Conservation (phyloP, 2,113 vertebrate genomes). For the Vidua macroura region DNA sequence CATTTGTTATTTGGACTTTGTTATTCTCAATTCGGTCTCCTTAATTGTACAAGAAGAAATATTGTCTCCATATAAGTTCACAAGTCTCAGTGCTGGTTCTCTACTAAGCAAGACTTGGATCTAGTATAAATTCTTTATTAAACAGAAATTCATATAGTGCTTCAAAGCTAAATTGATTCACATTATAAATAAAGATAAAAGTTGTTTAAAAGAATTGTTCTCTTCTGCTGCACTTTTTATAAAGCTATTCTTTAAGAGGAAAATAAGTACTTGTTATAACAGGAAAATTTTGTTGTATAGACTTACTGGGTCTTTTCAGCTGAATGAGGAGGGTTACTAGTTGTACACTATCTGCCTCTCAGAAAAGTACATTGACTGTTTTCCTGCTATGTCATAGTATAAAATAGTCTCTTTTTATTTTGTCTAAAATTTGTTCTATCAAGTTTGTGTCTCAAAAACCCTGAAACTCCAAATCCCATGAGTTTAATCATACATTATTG, state of each 20-base stretch:
- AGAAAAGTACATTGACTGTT: not conserved
- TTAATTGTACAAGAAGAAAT: not conserved
- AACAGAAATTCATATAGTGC: not conserved
- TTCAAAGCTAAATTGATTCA: not conserved
- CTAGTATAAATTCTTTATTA: not conserved
- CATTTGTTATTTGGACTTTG: not conserved
- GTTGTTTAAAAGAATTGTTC: not conserved
- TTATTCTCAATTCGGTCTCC: not conserved
- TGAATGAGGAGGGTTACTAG: not conserved
- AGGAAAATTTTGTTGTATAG: not conserved
- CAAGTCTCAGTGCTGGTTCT: not conserved
- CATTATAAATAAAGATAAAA: not conserved
- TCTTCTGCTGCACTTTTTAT: not conserved
- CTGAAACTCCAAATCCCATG: accelerated
- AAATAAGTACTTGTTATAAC: not conserved
- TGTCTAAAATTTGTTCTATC: not conserved
- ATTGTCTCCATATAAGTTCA: not conserved
- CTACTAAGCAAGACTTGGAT: not conserved
- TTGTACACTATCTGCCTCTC: not conserved
- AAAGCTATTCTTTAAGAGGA: not conserved
- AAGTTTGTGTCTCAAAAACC: not conserved
- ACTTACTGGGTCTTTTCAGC: not conserved
- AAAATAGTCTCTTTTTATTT: not conserved
- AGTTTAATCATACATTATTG: not conserved
- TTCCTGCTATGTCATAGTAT: not conserved